These are phyloP conservation scores for Argya squamiceps DNA, from an alignment of 2,797 vertebrate species.

Conservation along the genomic window DNA sequence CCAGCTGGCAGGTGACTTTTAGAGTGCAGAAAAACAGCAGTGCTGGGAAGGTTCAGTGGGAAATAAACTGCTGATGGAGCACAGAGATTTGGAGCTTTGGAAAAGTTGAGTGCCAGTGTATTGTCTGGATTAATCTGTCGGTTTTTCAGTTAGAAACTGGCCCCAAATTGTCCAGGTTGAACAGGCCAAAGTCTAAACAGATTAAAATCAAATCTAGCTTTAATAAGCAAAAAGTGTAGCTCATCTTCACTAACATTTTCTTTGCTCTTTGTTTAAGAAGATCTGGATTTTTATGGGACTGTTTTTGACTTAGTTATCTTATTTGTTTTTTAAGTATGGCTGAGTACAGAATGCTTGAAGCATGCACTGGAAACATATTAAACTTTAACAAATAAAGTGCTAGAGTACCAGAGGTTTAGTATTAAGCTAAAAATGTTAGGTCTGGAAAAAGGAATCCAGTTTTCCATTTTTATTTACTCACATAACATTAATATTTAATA, in stretches of 20 bases:
- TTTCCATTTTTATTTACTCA: constrained; percentile 47
- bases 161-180: background rate
- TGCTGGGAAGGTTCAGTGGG: background rate
- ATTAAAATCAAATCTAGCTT: background rate
- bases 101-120: background rate
- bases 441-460: background rate
- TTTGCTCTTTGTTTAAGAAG: background rate
- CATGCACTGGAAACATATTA: background rate
- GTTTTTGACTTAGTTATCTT: background rate
- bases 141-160: background rate
- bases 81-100: background rate
- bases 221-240: background rate
- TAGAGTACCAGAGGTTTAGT: background rate
- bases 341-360: background rate
- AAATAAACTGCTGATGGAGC: constrained; percentile 21
- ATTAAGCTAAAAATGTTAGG: background rate
- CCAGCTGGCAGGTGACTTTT: background rate
- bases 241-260: background rate
- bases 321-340: background rate
- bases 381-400: constrained; percentile 49
- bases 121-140: background rate
- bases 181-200: background rate
- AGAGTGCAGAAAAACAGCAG: background rate
- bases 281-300: background rate
- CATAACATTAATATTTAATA: constrained; percentile 41